Evolutionary conservation across 2,113 vertebrate genomes (phyloP).

Genomic region (Microcebus lehilahytsara): DNA sequence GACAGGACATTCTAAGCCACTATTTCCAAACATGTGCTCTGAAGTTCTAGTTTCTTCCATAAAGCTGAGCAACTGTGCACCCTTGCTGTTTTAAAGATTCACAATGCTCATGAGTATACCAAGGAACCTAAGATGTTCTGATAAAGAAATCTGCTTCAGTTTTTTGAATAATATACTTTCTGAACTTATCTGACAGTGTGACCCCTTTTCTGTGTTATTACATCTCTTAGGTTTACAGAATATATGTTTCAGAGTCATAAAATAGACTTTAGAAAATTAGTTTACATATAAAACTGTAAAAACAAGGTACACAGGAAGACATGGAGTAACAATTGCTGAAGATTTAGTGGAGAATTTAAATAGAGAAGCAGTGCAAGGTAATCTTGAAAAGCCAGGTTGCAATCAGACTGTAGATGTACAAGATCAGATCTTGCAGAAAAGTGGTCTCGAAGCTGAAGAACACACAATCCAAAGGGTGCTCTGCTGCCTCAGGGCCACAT

Average conservation of each 20-base stretch:
- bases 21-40: background rate
- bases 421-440: background rate
- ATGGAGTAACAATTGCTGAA: background rate
- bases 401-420: background rate
- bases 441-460: background rate
- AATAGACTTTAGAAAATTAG: background rate
- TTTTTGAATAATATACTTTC: background rate
- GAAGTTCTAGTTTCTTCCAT: background rate
- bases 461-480: background rate
- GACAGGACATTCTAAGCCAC: background rate
- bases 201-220: background rate
- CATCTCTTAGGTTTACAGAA: background rate
- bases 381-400: slow-evolving; percentile 18
- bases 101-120: background rate
- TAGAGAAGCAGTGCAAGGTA: background rate
- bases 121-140: background rate
- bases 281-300: background rate
- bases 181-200: background rate
- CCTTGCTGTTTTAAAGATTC: background rate
- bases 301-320: background rate
- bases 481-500: too few relatives aligned
- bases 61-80: background rate
- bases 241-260: background rate
- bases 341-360: background rate
- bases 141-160: background rate